Conservation (phyloP, 2,888 invertebrate species). For the Cheilosia vernalis region DNA sequence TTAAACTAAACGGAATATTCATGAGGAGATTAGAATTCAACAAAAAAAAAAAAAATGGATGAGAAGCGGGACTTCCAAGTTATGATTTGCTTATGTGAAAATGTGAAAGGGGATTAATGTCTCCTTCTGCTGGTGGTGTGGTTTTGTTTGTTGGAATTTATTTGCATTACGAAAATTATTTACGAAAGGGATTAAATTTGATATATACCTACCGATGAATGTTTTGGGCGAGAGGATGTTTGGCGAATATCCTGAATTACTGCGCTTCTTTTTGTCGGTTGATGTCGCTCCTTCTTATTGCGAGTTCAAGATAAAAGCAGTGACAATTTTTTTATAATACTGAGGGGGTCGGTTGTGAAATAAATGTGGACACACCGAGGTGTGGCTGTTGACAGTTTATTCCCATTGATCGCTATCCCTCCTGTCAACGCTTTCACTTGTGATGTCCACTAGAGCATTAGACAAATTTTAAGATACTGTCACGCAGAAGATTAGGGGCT, state of each 20-base stretch:
- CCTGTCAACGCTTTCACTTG: too few species aligned
- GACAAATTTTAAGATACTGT: too few species aligned
- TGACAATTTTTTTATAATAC: not conserved
- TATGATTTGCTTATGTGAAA: conserved; percentile 81
- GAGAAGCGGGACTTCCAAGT: conserved; percentile 68
- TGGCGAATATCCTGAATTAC: conserved; percentile 70
- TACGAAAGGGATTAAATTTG: conserved; percentile 74
- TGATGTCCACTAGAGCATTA: too few species aligned
- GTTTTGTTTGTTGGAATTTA: conserved; percentile 60
- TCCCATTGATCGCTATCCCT: too few species aligned
- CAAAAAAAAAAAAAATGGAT: conserved; percentile 27
- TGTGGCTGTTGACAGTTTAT: not conserved
- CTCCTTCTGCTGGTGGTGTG: conserved; percentile 73
- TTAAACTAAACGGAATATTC: conserved; percentile 83
- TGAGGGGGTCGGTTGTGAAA: not conserved
- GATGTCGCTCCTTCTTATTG: conserved; percentile 51
- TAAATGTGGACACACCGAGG: not conserved
- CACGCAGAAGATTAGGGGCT: too few species aligned
- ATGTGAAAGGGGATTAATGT: conserved; percentile 82
- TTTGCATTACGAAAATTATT: conserved; percentile 68
- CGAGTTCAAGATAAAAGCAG: conserved; percentile 17
- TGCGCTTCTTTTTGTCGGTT: conserved; percentile 44
- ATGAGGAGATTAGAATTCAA: conserved; percentile 83
- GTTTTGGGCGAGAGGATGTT: conserved; percentile 22
- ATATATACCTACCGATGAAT: conserved; percentile 34